Conservation (phyloP, 2,797 vertebrate species). For the Petrocephalus schoutedeni region DNA sequence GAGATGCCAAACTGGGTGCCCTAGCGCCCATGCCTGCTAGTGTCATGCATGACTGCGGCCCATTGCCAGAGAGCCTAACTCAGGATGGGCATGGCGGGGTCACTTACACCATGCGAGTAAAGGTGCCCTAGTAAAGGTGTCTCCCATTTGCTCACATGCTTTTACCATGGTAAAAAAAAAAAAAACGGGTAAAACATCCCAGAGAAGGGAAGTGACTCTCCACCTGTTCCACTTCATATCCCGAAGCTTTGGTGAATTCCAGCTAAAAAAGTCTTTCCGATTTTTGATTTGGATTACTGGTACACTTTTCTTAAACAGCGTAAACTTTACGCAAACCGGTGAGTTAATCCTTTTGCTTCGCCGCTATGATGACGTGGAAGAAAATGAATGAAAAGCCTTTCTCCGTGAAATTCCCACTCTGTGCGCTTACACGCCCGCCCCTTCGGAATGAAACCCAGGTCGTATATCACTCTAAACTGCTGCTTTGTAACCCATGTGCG, state of each 20-base stretch:
- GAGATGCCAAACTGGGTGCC: neutral
- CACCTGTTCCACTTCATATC: neutral
- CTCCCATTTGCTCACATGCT: neutral
- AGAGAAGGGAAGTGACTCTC: neutral
- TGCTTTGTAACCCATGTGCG: neutral
- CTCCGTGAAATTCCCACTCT: neutral
- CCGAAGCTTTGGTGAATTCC: neutral
- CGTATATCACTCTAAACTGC: neutral
- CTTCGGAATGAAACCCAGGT: neutral
- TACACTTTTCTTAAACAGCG: neutral
- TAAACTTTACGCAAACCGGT: neutral
- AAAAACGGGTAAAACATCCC: neutral
- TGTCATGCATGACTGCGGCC: neutral
- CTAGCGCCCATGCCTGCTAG: neutral
- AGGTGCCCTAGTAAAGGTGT: neutral
- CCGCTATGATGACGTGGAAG: neutral
- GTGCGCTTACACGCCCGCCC: neutral
- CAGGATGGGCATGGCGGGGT: neutral
- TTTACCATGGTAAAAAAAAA: neutral
- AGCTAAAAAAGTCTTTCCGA: neutral
- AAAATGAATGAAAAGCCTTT: slow-evolving; percentile 10
- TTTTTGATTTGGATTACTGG: neutral
- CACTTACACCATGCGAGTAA: neutral
- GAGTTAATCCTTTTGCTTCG: neutral
- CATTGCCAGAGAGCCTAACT: neutral